Percentiles rank a stretch among this genome's conserved stretches.
Evolutionary conservation across 2,888 invertebrate genomes (phyloP).

Genomic region (Lymantria monacha): DNA sequence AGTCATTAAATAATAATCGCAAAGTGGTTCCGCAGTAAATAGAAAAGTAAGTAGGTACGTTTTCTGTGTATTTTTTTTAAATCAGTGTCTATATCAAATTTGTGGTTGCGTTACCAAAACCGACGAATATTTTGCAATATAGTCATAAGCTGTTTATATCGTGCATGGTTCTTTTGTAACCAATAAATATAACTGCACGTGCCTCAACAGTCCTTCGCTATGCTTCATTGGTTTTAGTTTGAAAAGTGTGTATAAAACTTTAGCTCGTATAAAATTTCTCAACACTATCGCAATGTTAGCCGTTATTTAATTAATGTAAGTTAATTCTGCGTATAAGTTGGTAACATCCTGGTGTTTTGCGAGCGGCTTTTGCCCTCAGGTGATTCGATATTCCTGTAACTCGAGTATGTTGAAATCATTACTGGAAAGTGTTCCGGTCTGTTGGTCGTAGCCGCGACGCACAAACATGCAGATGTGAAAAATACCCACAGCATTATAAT

Average conservation of each 20-base stretch:
- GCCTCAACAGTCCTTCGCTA: neutral
- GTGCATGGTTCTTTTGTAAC: neutral
- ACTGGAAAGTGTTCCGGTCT: slow-evolving; percentile 71
- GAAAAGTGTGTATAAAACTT: neutral
- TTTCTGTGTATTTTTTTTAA: neutral
- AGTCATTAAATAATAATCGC: neutral
- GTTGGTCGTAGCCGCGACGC: slow-evolving; percentile 26
- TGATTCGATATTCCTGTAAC: slow-evolving; percentile 65
- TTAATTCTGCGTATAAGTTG: slow-evolving; percentile 37
- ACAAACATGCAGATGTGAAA: slow-evolving; percentile 47
- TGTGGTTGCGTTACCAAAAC: neutral
- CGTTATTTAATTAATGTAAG: slow-evolving; percentile 33
- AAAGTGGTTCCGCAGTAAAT: neutral
- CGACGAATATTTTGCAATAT: neutral
- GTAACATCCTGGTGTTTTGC: slow-evolving; percentile 54
- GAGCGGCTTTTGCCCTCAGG: slow-evolving; percentile 37
- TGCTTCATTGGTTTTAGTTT: slow-evolving; percentile 4
- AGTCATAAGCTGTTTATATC: neutral
- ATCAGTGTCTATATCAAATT: neutral
- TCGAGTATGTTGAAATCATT: slow-evolving; percentile 60
- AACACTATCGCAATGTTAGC: slow-evolving; percentile 15
- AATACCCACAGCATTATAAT: slow-evolving; percentile 34
- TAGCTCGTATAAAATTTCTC: slow-evolving; percentile 12
- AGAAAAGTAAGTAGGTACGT: neutral
- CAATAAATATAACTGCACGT: neutral